A percentile compares a stretch with the other conserved stretches of the same genome.
These are phyloP conservation scores for Gallinago paraguaiae DNA, from an alignment of 2,113 vertebrate species.

Conservation along the genomic window DNA sequence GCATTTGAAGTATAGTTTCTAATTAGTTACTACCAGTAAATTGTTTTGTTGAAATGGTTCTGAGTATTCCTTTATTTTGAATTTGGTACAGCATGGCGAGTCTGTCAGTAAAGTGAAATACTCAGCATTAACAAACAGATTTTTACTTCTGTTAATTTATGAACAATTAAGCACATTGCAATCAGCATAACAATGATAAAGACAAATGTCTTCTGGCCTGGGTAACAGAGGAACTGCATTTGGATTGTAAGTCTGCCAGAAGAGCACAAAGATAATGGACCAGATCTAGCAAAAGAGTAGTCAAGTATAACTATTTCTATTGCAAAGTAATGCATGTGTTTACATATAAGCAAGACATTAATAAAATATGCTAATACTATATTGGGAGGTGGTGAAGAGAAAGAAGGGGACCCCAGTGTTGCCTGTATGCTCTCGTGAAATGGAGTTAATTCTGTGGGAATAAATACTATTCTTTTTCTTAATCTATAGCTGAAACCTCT, in stretches of 20 bases:
- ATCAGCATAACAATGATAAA: not conserved
- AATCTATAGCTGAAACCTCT: not conserved
- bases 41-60: not conserved
- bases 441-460: not conserved
- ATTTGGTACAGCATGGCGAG: fast-evolving
- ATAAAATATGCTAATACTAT: not conserved
- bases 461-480: not conserved
- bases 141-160: not conserved
- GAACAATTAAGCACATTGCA: not conserved
- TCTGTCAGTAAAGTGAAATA: not conserved
- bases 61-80: not conserved
- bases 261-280: not conserved
- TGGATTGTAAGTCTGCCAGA: not conserved
- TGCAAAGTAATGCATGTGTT: not conserved
- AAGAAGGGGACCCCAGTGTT: not conserved
- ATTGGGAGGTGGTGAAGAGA: not conserved
- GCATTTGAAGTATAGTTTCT: not conserved
- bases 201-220: not conserved
- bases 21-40: not conserved
- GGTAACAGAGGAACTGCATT: not conserved
- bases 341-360: not conserved
- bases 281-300: not conserved
- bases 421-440: not conserved
- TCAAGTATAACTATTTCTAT: not conserved
- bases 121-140: not conserved